These are phyloP conservation scores for Aleiodes sp. DNA, from an alignment of 1,140 invertebrate genomes.

Conservation along the genomic window DNA sequence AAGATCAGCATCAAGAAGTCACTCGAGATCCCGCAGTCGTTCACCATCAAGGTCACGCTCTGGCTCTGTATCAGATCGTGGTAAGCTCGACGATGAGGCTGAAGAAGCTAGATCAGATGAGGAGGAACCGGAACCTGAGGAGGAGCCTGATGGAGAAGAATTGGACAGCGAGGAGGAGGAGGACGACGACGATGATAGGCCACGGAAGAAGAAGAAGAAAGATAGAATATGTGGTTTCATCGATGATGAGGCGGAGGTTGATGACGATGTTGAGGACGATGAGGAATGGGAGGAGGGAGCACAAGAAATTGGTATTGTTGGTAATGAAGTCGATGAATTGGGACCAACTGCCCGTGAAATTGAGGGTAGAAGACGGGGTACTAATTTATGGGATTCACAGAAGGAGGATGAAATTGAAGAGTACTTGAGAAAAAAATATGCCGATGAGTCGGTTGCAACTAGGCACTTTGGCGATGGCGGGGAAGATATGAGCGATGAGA, in stretches of 20 bases:
- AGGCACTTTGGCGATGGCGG: slow-evolving; percentile 92
- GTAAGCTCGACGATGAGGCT: slow-evolving; percentile 47
- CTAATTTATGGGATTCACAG: slow-evolving; percentile 90
- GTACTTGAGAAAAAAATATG: slow-evolving; percentile 94
- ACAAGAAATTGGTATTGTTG: slow-evolving; percentile 86
- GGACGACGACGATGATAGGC: slow-evolving; percentile 57
- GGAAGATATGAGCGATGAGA: slow-evolving; percentile 97
- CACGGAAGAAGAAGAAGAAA: slow-evolving; percentile 81
- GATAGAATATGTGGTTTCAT: slow-evolving; percentile 86
- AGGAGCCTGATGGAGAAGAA: slow-evolving; percentile 53
- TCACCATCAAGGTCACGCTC: slow-evolving; percentile 47
- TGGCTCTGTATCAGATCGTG: slow-evolving; percentile 47
- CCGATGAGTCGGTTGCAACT: slow-evolving; percentile 83
- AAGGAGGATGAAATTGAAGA: slow-evolving; percentile 97
- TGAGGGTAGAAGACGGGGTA: slow-evolving; percentile 86
- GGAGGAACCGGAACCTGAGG: slow-evolving; percentile 48
- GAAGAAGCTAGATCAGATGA: slow-evolving; percentile 51
- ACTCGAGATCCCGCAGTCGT: slow-evolving; percentile 40
- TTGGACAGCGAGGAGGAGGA: slow-evolving; percentile 64
- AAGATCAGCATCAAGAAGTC: slow-evolving; percentile 41
- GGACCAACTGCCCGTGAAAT: slow-evolving; percentile 96
- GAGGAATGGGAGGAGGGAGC: slow-evolving; percentile 95
- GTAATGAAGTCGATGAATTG: slow-evolving; percentile 87
- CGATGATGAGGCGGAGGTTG: slow-evolving; percentile 95
- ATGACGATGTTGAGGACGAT: slow-evolving; percentile 91